Evolutionary conservation across 2,888 invertebrate genomes (phyloP).

Genomic region (Penaeus monodon): DNA sequence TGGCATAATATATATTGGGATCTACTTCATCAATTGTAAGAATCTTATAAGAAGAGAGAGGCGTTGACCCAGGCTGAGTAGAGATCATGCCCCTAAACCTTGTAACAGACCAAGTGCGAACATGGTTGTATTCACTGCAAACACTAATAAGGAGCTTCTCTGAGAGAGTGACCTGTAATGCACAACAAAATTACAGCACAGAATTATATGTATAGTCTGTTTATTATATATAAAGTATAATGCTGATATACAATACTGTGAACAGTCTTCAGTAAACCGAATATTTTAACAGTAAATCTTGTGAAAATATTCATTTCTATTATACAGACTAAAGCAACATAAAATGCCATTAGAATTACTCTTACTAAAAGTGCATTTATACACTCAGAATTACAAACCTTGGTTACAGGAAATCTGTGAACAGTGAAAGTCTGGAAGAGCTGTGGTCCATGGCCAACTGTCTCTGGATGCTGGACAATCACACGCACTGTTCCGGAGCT

Average conservation of each 20-base stretch:
- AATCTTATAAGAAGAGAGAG: slow-evolving; percentile 96
- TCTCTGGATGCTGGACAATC: slow-evolving; percentile 98
- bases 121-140: slow-evolving; percentile 98
- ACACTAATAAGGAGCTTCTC: slow-evolving; percentile 96
- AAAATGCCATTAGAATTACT: no score
- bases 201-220: no score
- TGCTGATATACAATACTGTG: no score
- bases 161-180: slow-evolving; percentile 84
- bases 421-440: slow-evolving; percentile 98
- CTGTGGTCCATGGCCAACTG: slow-evolving; percentile 97
- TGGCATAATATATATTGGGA: slow-evolving; percentile 70
- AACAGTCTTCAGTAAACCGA: no score
- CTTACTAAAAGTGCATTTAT: no score
- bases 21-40: slow-evolving; percentile 81
- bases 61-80: slow-evolving; percentile 97
- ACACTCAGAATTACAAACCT: slow-evolving; percentile 74
- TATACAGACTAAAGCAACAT: no score
- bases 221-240: no score
- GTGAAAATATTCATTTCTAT: no score
- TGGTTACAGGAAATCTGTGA: slow-evolving; percentile 94
- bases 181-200: slow-evolving; percentile 20
- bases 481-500: slow-evolving; percentile 94
- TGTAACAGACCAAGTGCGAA: slow-evolving; percentile 96
- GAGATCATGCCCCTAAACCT: slow-evolving; percentile 98
- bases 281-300: no score